A percentile compares a stretch with the other conserved stretches of the same genome.
Evolutionary conservation across 2,888 invertebrate genomes (phyloP).

Genomic region (Sarcophaga carnaria): DNA sequence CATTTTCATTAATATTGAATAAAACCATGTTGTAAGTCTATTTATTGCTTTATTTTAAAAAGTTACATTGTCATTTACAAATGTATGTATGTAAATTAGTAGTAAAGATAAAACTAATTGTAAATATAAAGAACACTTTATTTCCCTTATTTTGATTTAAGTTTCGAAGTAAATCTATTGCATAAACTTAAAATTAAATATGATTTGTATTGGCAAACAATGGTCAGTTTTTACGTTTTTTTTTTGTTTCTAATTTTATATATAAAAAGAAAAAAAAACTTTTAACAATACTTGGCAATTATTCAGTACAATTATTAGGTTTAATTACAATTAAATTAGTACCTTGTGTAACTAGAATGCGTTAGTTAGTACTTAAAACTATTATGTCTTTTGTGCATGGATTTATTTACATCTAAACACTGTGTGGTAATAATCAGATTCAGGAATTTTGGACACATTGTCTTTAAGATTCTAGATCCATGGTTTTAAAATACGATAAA

Average conservation of each 20-base stretch:
- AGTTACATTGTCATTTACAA: constrained; percentile 2
- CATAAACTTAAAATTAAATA: constrained; percentile 39
- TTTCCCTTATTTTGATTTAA: constrained; percentile 21
- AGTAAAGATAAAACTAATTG: constrained; percentile 51
- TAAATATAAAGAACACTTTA: constrained; percentile 34
- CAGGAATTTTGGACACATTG: neutral
- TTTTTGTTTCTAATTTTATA: neutral
- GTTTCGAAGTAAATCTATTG: neutral
- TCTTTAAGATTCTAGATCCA: constrained; percentile 17
- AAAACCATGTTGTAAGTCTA: neutral
- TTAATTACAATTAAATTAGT: constrained; percentile 20
- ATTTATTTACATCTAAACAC: constrained; percentile 39
- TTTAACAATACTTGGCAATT: constrained; percentile 52
- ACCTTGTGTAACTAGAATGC: constrained; percentile 37
- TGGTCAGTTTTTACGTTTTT: neutral
- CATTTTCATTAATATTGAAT: too few species aligned
- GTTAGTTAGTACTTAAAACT: neutral
- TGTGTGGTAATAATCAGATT: neutral
- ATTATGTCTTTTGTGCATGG: constrained; percentile 44
- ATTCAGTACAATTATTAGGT: neutral
- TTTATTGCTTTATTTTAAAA: constrained; percentile 7
- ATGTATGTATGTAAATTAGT: constrained; percentile 22
- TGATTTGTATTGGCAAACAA: constrained; percentile 56
- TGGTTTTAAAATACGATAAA: constrained; percentile 2
- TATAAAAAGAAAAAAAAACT: neutral